Base-by-base conservation (phyloP, 2,888 invertebrate species). In the Venusia cambrica region DNA sequence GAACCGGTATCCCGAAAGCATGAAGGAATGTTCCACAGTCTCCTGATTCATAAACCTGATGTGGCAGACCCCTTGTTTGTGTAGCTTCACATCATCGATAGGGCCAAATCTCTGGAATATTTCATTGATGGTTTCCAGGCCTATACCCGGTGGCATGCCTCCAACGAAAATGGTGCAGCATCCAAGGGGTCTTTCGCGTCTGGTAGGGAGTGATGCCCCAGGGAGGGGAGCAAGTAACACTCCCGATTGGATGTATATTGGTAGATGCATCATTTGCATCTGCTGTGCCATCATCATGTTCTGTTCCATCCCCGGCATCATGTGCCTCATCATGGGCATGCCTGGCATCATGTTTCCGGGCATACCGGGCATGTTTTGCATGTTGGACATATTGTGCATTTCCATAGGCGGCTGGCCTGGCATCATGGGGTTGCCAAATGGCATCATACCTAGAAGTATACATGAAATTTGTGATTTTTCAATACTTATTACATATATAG, bases 91-190 rank as follows among this genome's bases (percentile, higher is more conserved):
- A 28, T 73, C 65, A 2, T 44, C 47, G 15, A 83, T 67, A 0
- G 10, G 31, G 1, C 81, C 81, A 59, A 96, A 97, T 2, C 88
- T 90, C 53, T 94, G 93, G 73, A 97, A 97, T 38, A 97, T 93
- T 72, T 97, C 97, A 38, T 90, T 90, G 36, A 97, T 90, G 28
- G 93, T 91, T 24, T 93, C 93, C 69, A 95, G 94, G 0, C 92
- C 93, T 5, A 93, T 90, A 48, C 92, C 94, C 58, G 94, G 93
- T 0, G 97, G 97, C n/a, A 97, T 75, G 1, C 97, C 97, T 20
- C 97, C 97, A 1, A 97, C 93, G 70, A 97, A 97, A 4, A 96
- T 92, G 0, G 97, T 97, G 26, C 95, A 90, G 68, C 97, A 97
- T 0, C 97, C 97, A 0, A 15, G 6, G 1, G 49, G 49, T 2